phyloP scores from a whole-genome alignment of 2,888 invertebrate species.

The Oscheius myriophilus region DNA sequence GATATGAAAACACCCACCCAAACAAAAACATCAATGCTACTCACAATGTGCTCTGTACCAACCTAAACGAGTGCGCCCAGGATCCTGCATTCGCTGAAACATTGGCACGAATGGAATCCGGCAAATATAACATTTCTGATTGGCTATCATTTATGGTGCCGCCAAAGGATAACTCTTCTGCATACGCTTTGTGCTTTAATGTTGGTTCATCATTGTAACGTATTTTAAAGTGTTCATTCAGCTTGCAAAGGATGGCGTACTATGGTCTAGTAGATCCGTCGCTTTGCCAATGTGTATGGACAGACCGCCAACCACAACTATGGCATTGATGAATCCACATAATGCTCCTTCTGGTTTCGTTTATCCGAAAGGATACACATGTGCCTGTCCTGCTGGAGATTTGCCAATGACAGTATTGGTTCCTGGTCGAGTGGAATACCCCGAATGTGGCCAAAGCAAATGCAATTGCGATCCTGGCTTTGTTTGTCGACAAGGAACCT shows the following conservation, averaged over 20 bases:
- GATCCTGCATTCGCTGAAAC: slow-evolving; percentile 25
- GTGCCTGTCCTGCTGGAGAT: slow-evolving; percentile 21
- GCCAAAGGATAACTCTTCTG: slow-evolving; percentile 24
- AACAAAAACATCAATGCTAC: neutral
- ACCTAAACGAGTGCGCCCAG: slow-evolving; percentile 19
- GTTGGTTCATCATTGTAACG: neutral
- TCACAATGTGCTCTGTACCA: slow-evolving; percentile 12
- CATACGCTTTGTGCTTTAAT: slow-evolving; percentile 26
- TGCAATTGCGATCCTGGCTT: slow-evolving; percentile 7
- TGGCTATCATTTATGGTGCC: slow-evolving; percentile 6
- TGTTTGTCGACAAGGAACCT: neutral
- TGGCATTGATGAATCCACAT: neutral
- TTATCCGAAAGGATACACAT: slow-evolving; percentile 4
- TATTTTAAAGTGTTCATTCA: neutral
- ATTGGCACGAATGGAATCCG: neutral
- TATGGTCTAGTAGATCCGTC: too few relatives aligned
- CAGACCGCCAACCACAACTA: neutral
- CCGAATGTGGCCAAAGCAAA: neutral
- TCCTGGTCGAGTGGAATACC: neutral
- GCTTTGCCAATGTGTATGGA: slow-evolving; percentile 12
- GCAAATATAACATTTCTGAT: neutral
- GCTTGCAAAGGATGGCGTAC: too few relatives aligned
- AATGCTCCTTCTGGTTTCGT: slow-evolving; percentile 1
- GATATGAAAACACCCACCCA: slow-evolving; percentile 1
- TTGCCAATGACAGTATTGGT: neutral